Conservation (phyloP, 1,140 invertebrate species). For the Halictus rubicundus region DNA sequence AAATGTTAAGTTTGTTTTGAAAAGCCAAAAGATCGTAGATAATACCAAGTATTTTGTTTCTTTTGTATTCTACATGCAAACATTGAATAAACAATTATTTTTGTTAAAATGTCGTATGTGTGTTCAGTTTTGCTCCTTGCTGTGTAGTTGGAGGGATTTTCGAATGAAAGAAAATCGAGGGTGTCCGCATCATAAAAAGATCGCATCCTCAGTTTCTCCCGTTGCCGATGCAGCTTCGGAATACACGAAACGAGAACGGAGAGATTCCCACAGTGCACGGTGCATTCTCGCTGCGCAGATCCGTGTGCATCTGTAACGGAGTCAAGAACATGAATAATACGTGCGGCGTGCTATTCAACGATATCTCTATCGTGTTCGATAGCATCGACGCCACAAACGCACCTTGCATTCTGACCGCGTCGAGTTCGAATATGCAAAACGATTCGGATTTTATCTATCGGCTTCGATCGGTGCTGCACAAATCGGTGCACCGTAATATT, state of each 20-base stretch:
- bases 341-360: neutral
- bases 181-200: neutral
- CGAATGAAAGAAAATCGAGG: neutral
- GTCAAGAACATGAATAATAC: conserved; percentile 23
- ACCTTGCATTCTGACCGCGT: neutral
- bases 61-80: too few species aligned
- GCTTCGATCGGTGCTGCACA: too few species aligned
- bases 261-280: conserved; percentile 31
- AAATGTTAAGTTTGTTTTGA: too few species aligned
- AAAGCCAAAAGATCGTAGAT: too few species aligned
- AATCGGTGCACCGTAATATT: too few species aligned
- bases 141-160: neutral
- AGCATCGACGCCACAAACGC: neutral
- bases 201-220: neutral
- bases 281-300: conserved; percentile 2
- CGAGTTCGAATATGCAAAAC: neutral
- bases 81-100: too few species aligned
- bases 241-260: conserved; percentile 25
- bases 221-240: neutral
- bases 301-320: conserved; percentile 27
- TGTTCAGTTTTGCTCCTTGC: too few species aligned
- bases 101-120: too few species aligned
- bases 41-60: too few species aligned
- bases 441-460: neutral
- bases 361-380: conserved; percentile 17